Conservation (phyloP, 2,888 invertebrate genomes). For the Pyrrhosoma nymphula region DNA sequence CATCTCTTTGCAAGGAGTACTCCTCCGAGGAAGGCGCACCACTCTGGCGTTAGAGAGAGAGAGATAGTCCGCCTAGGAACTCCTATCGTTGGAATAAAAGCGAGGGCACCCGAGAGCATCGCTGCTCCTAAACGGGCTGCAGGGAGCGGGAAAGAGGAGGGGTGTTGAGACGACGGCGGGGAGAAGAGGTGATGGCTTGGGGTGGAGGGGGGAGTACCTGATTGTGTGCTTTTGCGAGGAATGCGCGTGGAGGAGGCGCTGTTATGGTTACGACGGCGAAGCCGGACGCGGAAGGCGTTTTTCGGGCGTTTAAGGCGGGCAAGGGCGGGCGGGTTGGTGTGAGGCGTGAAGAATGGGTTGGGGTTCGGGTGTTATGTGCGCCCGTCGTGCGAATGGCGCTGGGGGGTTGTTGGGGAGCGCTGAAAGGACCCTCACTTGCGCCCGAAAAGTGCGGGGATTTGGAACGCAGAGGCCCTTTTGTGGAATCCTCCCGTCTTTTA, state of each 20-base stretch:
- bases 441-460: background rate
- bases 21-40: background rate
- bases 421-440: background rate
- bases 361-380: background rate
- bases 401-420: background rate
- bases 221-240: background rate
- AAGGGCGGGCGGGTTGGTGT: background rate
- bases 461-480: background rate
- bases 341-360: background rate
- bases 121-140: background rate
- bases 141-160: too few relatives aligned
- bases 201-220: too few relatives aligned
- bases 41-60: background rate
- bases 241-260: background rate
- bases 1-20: background rate
- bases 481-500: background rate
- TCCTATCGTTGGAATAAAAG: slow-evolving; percentile 1
- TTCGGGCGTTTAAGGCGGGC: background rate
- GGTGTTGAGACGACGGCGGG: background rate
- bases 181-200: background rate
- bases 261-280: background rate
- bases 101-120: background rate
- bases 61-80: slow-evolving; percentile 13
- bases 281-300: background rate
- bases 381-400: background rate